A percentile compares a stretch with the other conserved stretches of the same genome.
Evolutionary conservation across 2,797 vertebrate genomes (phyloP).

Genomic region (Rhadinocentrus ornatus): DNA sequence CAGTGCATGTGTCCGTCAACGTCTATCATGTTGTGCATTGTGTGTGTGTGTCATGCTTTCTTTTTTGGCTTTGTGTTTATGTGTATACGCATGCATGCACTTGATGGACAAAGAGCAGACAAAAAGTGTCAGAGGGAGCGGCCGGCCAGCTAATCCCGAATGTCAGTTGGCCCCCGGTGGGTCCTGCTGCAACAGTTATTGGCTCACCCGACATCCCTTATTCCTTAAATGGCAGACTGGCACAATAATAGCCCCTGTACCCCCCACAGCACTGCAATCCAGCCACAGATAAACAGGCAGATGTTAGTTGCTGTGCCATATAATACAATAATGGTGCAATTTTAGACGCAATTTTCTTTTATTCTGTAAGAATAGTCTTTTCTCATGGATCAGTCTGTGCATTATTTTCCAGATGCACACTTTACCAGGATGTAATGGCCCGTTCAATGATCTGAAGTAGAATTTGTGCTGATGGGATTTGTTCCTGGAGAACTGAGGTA

Average conservation of each 20-base stretch:
- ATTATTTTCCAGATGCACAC: constrained; percentile 9
- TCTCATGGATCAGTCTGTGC: neutral
- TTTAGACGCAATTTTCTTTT: constrained; percentile 37
- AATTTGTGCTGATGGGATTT: neutral
- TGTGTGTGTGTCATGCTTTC: neutral
- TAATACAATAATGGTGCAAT: constrained; percentile 46
- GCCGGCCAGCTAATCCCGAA: constrained; percentile 58
- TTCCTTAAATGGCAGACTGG: constrained; percentile 53
- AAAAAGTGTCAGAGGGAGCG: constrained; percentile 59
- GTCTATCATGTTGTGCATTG: constrained; percentile 9
- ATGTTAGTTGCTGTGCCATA: constrained; percentile 46
- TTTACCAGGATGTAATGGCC: neutral
- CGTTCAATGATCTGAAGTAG: neutral
- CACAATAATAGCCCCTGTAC: constrained; percentile 44
- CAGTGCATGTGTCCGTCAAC: constrained; percentile 22
- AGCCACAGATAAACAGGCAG: constrained; percentile 51
- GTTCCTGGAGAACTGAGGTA: neutral
- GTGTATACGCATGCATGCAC: constrained; percentile 14
- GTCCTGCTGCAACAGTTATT: constrained; percentile 55
- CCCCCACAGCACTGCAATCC: constrained; percentile 43
- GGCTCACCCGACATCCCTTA: constrained; percentile 23
- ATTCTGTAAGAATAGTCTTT: constrained; percentile 10
- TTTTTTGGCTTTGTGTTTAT: constrained; percentile 2
- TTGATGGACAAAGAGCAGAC: constrained; percentile 68
- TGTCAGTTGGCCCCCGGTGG: constrained; percentile 72